These are phyloP conservation scores for Ciconia nigra DNA, from an alignment of 2,797 vertebrate species.

Conservation along the genomic window DNA sequence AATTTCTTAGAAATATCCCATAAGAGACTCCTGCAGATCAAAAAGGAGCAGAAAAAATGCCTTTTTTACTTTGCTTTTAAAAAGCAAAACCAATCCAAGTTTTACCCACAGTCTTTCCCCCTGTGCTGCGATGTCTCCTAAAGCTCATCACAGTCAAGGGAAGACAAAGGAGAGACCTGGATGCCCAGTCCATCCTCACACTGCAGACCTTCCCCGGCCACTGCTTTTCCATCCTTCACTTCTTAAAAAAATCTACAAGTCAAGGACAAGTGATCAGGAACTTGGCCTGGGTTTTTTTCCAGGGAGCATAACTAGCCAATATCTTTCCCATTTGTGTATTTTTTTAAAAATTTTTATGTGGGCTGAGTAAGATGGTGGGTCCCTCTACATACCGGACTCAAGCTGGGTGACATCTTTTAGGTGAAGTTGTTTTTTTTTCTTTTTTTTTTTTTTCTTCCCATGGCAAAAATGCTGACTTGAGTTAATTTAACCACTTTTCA, in stretches of 20 bases:
- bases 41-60: background rate
- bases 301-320: background rate
- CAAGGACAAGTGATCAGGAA: background rate
- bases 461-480: rapidly evolving
- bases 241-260: background rate
- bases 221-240: background rate
- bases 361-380: background rate
- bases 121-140: background rate
- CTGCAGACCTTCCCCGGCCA: background rate
- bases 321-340: background rate
- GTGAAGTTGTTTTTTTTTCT: background rate
- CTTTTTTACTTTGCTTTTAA: background rate
- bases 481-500: background rate
- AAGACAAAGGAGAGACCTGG: background rate
- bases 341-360: background rate
- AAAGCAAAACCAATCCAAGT: background rate
- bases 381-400: background rate
- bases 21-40: background rate
- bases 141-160: background rate
- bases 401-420: background rate
- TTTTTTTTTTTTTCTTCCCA: background rate
- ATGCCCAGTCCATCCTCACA: rapidly evolving
- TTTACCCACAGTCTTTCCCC: background rate
- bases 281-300: too few species aligned
- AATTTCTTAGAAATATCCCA: background rate